A percentile compares a stretch with the other conserved stretches of the same genome.
Evolutionary conservation across 2,888 invertebrate species (phyloP).

Genomic region (Drosophila dives): DNA sequence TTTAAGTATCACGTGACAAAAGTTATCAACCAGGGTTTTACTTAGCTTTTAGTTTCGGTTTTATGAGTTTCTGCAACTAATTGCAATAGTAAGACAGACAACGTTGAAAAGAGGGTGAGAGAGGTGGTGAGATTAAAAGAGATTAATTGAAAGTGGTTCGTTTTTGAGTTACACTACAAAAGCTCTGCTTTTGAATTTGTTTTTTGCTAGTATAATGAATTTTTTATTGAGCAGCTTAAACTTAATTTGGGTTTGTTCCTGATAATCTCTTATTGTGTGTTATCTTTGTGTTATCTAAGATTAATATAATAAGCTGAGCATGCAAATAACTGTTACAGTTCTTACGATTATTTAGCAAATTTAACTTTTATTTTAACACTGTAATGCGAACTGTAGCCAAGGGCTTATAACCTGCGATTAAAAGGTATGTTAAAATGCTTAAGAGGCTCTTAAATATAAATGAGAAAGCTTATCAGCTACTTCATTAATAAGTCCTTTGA

Average conservation of each 20-base stretch:
- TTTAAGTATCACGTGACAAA: neutral
- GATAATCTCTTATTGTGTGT: neutral
- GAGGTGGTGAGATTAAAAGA: neutral
- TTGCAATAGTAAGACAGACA: neutral
- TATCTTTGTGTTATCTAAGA: neutral
- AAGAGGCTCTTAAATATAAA: neutral
- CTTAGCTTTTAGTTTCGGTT: neutral
- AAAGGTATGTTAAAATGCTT: neutral
- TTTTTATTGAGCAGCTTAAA: neutral
- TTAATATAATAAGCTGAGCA: neutral
- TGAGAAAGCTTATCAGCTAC: slow-evolving; percentile 7
- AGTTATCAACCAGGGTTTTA: neutral
- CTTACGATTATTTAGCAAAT: neutral
- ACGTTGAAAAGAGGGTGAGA: neutral
- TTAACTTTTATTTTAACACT: neutral
- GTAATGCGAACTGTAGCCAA: neutral
- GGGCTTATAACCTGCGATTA: neutral
- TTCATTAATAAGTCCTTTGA: slow-evolving; percentile 8
- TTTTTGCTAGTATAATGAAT: neutral
- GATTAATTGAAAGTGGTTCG: neutral
- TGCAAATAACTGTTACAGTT: neutral
- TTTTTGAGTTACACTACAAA: neutral
- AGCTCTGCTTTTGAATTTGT: neutral
- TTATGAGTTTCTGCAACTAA: neutral
- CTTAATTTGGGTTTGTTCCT: neutral